Conservation (phyloP, 2,888 invertebrate species). For the Melieria crassipennis region DNA sequence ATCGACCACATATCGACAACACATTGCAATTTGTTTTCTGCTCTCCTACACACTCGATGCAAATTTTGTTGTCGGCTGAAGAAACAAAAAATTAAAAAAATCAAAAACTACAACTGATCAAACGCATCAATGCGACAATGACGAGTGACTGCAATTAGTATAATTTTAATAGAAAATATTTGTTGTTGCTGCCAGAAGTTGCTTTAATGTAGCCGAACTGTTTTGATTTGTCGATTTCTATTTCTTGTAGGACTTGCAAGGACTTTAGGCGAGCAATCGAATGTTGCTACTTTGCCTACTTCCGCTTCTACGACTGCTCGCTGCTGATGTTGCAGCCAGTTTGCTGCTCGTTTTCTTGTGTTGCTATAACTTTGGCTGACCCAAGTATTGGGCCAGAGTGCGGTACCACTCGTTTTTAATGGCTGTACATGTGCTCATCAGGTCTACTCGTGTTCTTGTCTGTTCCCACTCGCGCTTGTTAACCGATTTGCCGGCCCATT, state of each 20-base stretch:
- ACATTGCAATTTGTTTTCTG: neutral
- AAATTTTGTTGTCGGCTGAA: neutral
- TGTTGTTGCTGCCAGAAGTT: neutral
- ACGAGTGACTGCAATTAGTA: conserved; percentile 47
- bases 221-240: too few relatives aligned
- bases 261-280: too few relatives aligned
- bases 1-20: neutral
- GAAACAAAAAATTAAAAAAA: too few relatives aligned
- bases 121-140: conserved; percentile 42
- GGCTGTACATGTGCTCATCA: conserved; percentile 14
- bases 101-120: neutral
- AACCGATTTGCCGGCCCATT: conserved; percentile 2
- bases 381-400: too few relatives aligned
- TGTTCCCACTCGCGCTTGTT: conserved; percentile 24
- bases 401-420: conserved; percentile 34
- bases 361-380: too few relatives aligned
- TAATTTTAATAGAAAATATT: conserved; percentile 41
- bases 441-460: neutral
- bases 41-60: neutral
- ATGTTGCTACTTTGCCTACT: too few relatives aligned
- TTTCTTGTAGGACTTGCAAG: too few relatives aligned
- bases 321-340: too few relatives aligned
- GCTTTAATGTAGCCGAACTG: neutral
- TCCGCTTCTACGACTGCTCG: too few relatives aligned
- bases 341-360: too few relatives aligned